phyloP scores from a whole-genome alignment of 2,888 invertebrate genomes.

The Ptychoptera contaminata region DNA sequence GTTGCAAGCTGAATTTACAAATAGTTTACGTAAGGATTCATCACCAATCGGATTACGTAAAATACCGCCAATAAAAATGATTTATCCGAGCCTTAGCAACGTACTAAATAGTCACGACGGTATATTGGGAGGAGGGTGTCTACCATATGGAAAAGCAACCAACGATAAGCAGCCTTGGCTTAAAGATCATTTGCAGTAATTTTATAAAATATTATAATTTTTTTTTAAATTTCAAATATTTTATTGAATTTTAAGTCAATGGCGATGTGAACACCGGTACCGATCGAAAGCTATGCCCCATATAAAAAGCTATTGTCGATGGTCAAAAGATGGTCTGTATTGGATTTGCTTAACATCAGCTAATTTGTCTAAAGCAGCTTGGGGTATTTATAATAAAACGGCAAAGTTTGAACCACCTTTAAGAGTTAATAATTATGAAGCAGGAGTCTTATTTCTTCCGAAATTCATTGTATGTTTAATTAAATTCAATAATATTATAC shows the following conservation, averaged over 20 bases:
- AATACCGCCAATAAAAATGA: slow-evolving; percentile 40
- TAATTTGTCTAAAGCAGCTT: slow-evolving; percentile 93
- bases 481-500: neutral
- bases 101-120: slow-evolving; percentile 75
- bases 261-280: slow-evolving; percentile 55
- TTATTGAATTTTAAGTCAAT: slow-evolving; percentile 43
- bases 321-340: slow-evolving; percentile 45
- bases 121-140: slow-evolving; percentile 67
- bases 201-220: slow-evolving; percentile 4
- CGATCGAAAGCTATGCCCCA: slow-evolving; percentile 87
- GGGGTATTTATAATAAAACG: slow-evolving; percentile 60
- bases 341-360: slow-evolving; percentile 86
- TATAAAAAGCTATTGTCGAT: slow-evolving; percentile 76
- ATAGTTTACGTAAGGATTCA: slow-evolving; percentile 39
- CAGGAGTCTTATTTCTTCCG: slow-evolving; percentile 79
- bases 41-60: slow-evolving; percentile 35
- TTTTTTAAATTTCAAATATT: slow-evolving; percentile 1
- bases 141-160: slow-evolving; percentile 66
- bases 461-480: slow-evolving; percentile 52
- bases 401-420: slow-evolving; percentile 37
- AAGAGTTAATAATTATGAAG: slow-evolving; percentile 76
- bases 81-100: slow-evolving; percentile 72
- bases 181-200: slow-evolving; percentile 52
- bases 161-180: slow-evolving; percentile 80
- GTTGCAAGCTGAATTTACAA: slow-evolving; percentile 61